Conservation (phyloP, 1,140 invertebrate species). For the Archivesica marissinica region DNA sequence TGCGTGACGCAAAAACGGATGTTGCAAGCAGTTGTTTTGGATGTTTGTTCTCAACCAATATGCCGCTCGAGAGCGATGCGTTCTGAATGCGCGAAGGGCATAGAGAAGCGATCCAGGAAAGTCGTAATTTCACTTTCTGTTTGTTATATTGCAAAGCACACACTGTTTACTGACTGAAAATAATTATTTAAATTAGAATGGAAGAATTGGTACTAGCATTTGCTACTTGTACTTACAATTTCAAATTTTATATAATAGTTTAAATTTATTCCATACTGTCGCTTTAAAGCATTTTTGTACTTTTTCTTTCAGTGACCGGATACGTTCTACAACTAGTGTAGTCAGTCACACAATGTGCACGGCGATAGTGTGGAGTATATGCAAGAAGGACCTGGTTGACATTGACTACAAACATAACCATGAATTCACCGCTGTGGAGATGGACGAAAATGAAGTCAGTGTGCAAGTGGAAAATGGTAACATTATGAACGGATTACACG, state of each 20-base stretch:
- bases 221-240: no score
- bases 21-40: no score
- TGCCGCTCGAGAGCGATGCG: not conserved
- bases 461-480: conserved; percentile 11
- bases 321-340: conserved; percentile 67
- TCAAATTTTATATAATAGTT: no score
- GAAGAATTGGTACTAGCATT: no score
- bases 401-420: conserved; percentile 41
- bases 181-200: no score
- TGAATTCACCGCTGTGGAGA: not conserved
- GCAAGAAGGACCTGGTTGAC: conserved; percentile 29
- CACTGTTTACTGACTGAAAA: no score
- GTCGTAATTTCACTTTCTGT: no score
- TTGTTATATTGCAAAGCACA: no score
- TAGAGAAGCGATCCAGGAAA: no score
- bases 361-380: conserved; percentile 62
- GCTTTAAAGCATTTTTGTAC: not conserved
- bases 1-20: no score
- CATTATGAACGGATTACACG: not conserved
- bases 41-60: not conserved
- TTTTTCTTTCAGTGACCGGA: conserved; percentile 69
- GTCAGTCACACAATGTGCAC: conserved; percentile 69
- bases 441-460: not conserved
- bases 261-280: no score
- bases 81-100: no score